Base-by-base conservation (phyloP, 2,888 invertebrate species). In the Brachyptera risi region DNA sequence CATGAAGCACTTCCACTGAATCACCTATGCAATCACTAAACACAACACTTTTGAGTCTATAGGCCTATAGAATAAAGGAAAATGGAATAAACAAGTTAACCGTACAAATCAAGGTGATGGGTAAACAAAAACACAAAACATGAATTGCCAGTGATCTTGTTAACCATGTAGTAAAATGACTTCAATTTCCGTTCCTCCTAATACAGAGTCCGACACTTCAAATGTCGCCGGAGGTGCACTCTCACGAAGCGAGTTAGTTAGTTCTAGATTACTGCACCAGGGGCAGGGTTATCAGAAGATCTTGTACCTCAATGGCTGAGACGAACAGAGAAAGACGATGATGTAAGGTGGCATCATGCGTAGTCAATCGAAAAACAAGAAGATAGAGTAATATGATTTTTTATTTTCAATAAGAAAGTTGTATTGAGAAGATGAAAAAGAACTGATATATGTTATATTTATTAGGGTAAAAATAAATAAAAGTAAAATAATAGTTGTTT, bases 121-220 rank as follows among this genome's bases (percentile, higher is more conserved):
- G 9, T 15, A 21, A 7, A 9, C 4, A 42, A 42, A 19, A 11
- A 19, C 19, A 42, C 21, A 42, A n/a, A n/a, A 3, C 9, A 3
- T 9, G 17, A 17, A 42, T n/a, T n/a, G n/a, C n/a, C n/a, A n/a
- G n/a, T n/a, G n/a, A n/a, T n/a, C n/a, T n/a, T n/a, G n/a, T n/a
- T n/a, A n/a, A n/a, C n/a, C n/a, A n/a, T n/a, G n/a, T n/a, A n/a
- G n/a, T n/a, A n/a, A n/a, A n/a, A n/a, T n/a, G n/a, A n/a, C n/a
- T n/a, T n/a, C n/a, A n/a, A n/a, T n/a, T n/a, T 23, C 2, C 5
- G 23, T 19, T 47, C 24, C 19, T 47, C 38, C 56, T 13, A 13
- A n/a, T 51, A 19, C 59, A 62, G 62, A 62, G 62, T 31, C 62
- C 62, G 3, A 40, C 58, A 44, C 58, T 42, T 19, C 47, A 21